Evolutionary conservation across 2,888 invertebrate species (phyloP).

Genomic region (Xestia c-nigrum): DNA sequence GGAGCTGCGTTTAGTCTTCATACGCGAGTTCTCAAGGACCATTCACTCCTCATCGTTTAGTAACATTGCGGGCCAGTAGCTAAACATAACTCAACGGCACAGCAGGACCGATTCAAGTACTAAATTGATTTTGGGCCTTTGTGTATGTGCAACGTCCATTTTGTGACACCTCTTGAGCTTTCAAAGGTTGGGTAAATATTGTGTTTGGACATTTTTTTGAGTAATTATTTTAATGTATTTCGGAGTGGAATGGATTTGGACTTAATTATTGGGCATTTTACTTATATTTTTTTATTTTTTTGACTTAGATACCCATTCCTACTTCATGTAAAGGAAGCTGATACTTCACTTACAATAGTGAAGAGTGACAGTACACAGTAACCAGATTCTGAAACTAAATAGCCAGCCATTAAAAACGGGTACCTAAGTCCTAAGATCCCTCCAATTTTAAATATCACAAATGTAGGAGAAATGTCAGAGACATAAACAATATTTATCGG

Average conservation of each 20-base stretch:
- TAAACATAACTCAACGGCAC: slow-evolving; percentile 68
- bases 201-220: not conserved
- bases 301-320: no score
- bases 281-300: no score
- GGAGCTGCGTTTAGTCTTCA: slow-evolving; percentile 79
- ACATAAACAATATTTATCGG: not conserved
- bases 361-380: not conserved
- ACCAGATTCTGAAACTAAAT: not conserved
- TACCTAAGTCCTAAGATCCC: not conserved
- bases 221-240: slow-evolving; percentile 56
- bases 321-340: not conserved
- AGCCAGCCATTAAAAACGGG: not conserved
- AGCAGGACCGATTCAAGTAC: slow-evolving; percentile 68
- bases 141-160: slow-evolving; percentile 55
- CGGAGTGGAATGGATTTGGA: slow-evolving; percentile 1
- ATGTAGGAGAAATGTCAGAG: not conserved
- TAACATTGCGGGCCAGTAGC: slow-evolving; percentile 80
- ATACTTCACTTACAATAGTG: not conserved
- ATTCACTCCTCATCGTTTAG: slow-evolving; percentile 76
- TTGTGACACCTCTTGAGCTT: slow-evolving; percentile 39
- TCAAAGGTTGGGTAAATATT: slow-evolving; percentile 33
- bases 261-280: not conserved
- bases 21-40: slow-evolving; percentile 62
- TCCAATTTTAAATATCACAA: not conserved
- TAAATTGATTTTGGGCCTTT: slow-evolving; percentile 54